Conservation (phyloP, 2,888 invertebrate genomes). For the Eristalis pertinax region DNA sequence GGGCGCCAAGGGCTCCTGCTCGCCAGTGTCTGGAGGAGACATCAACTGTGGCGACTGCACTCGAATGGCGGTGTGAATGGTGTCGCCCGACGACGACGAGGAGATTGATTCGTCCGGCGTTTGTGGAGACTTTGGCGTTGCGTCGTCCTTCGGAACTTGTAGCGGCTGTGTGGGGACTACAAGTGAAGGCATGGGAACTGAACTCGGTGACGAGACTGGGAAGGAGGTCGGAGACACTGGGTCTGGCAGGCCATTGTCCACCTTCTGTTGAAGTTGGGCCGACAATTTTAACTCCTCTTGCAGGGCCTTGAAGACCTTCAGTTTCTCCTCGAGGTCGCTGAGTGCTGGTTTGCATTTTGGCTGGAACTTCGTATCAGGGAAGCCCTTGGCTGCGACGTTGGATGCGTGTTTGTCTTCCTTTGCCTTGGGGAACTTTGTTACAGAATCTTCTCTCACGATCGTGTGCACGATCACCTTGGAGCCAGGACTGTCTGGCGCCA, state of each 20-base stretch:
- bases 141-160: background rate
- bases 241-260: background rate
- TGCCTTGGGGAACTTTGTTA: background rate
- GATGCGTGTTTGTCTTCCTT: background rate
- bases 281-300: background rate
- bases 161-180: background rate
- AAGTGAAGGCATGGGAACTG: background rate
- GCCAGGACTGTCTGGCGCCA: background rate
- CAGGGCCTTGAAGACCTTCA: background rate
- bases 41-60: conserved; percentile 22
- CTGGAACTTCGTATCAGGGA: background rate
- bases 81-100: conserved; percentile 48
- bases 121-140: background rate
- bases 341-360: conserved; percentile 63
- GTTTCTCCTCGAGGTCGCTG: background rate
- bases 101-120: conserved; percentile 38
- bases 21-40: conserved; percentile 10
- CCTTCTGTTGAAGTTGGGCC: background rate
- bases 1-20: background rate
- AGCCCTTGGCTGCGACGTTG: background rate
- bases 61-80: conserved; percentile 30
- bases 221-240: background rate
- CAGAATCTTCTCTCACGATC: background rate
- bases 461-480: conserved; percentile 75
- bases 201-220: background rate